Percentiles rank a stretch among this genome's conserved stretches.
phyloP scores from a whole-genome alignment of 1,140 invertebrate genomes.

The Drosophila sturtevanti region DNA sequence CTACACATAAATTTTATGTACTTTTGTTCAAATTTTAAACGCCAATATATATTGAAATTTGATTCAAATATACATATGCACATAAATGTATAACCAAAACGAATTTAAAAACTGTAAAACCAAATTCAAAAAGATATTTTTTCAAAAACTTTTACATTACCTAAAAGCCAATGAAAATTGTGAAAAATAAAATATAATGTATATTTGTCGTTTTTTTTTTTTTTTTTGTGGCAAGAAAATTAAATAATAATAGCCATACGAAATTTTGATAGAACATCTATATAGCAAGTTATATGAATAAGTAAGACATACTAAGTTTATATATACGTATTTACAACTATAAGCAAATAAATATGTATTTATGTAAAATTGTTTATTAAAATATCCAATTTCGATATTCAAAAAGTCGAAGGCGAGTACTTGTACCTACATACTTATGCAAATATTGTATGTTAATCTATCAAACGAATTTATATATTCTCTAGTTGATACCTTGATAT shows the following conservation, averaged over 20 bases:
- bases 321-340: too few species aligned
- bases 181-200: too few species aligned
- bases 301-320: neutral
- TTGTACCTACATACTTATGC: neutral
- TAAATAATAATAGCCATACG: neutral
- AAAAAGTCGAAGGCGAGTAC: neutral
- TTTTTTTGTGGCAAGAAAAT: neutral
- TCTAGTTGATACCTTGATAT: slow-evolving; percentile 18
- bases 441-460: neutral
- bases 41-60: too few species aligned
- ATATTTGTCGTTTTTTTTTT: neutral
- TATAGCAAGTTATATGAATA: neutral
- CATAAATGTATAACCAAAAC: neutral
- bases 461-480: slow-evolving; percentile 23
- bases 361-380: neutral
- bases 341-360: too few species aligned
- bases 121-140: too few species aligned
- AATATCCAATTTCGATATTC: neutral
- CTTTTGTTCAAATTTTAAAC: too few species aligned
- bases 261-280: neutral
- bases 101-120: neutral
- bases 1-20: too few species aligned
- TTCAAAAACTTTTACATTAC: too few species aligned
- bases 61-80: too few species aligned
- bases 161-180: neutral